phyloP scores from a whole-genome alignment of 2,113 vertebrate genomes.

The Mesembrinibis cayennensis region DNA sequence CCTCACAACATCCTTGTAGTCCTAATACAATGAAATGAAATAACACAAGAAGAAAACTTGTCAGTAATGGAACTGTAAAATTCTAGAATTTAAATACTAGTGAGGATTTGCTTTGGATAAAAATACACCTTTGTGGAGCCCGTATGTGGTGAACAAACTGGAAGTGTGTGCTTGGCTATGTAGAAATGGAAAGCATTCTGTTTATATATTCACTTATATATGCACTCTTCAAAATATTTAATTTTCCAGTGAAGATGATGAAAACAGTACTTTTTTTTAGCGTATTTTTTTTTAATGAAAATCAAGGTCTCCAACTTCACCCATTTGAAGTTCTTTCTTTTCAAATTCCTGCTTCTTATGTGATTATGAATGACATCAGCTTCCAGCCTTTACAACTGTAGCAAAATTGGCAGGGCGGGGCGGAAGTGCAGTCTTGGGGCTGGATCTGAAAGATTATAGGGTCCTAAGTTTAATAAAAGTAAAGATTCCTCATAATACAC shows the following conservation, averaged over 20 bases:
- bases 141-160: background rate
- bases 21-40: background rate
- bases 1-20: background rate
- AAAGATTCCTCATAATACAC: background rate
- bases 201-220: background rate
- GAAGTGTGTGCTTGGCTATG: background rate
- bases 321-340: background rate
- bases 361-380: background rate
- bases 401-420: background rate
- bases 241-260: background rate
- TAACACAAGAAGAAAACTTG: background rate
- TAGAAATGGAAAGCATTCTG: background rate
- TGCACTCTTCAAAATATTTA: background rate
- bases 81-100: background rate
- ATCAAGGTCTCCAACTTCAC: background rate
- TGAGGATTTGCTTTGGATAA: background rate
- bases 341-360: fast-evolving
- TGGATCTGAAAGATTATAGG: background rate
- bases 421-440: background rate
- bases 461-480: background rate
- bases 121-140: background rate
- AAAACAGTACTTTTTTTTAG: background rate
- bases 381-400: background rate
- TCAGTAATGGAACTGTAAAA: background rate
- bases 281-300: background rate